Percentiles rank a stretch among this genome's conserved stretches.
Evolutionary conservation across 2,888 invertebrate species (phyloP).

Genomic region (Bugula neritina): DNA sequence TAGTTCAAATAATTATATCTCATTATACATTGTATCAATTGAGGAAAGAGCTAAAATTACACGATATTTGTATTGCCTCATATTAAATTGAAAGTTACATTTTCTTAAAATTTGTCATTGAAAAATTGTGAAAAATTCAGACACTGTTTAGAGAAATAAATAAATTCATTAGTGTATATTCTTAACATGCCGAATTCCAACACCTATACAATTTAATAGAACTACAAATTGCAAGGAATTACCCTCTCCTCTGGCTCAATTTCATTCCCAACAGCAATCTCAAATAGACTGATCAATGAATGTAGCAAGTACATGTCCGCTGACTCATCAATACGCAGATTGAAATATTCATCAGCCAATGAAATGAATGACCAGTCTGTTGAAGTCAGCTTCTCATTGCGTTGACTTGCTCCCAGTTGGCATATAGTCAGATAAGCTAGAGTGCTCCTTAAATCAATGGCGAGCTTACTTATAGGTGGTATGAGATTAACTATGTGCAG

Average conservation of each 20-base stretch:
- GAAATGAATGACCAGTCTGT: background rate
- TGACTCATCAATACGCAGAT: background rate
- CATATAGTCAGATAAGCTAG: conserved; percentile 1
- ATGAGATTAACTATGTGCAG: background rate
- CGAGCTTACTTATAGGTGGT: background rate
- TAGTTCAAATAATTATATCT: no score
- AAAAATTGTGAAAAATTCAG: no score
- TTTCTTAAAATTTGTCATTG: no score
- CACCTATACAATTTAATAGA: no score
- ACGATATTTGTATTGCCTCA: no score
- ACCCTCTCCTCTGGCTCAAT: conserved; percentile 2
- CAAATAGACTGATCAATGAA: background rate
- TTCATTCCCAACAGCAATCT: background rate
- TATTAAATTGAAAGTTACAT: no score
- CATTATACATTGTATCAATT: no score
- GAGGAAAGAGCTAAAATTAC: no score
- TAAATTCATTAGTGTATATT: no score
- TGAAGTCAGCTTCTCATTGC: background rate
- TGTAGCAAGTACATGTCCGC: conserved; percentile 4
- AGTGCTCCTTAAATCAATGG: background rate
- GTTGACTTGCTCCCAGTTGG: background rate
- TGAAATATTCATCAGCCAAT: background rate
- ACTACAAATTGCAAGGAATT: no score
- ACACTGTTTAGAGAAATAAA: no score
- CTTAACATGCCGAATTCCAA: no score